Conservation (phyloP, 2,888 invertebrate genomes). For the Cosmorhoe ocellata region DNA sequence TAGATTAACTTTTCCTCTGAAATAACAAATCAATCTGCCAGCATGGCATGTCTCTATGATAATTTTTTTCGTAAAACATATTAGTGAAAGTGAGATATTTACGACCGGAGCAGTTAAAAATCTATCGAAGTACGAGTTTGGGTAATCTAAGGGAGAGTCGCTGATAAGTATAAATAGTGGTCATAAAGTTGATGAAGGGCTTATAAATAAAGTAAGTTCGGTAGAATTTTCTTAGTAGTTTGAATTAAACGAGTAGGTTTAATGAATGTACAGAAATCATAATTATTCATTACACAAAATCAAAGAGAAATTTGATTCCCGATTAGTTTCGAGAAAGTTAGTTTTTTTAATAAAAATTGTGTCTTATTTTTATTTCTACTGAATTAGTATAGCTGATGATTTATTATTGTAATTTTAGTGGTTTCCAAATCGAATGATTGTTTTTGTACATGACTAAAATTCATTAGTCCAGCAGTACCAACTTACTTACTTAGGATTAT, state of each 20-base stretch:
- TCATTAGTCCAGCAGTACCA: too few relatives aligned
- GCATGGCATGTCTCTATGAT: constrained; percentile 21
- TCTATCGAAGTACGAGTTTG: constrained; percentile 44
- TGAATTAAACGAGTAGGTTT: constrained; percentile 46
- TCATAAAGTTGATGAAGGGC: constrained; percentile 68
- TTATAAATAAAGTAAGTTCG: constrained; percentile 60
- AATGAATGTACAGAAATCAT: constrained; percentile 48
- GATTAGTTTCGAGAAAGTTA: constrained; percentile 27
- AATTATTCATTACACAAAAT: constrained; percentile 40
- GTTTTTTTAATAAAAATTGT: constrained; percentile 12
- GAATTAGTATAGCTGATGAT: too few relatives aligned
- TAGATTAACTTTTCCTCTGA: constrained; percentile 1
- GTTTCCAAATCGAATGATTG: too few relatives aligned
- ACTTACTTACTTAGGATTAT: too few relatives aligned
- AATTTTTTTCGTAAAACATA: constrained; percentile 36
- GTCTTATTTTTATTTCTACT: too few relatives aligned
- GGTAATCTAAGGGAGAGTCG: constrained; percentile 52
- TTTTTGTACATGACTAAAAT: too few relatives aligned
- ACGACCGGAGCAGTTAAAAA: constrained; percentile 51
- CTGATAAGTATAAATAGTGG: constrained; percentile 44
- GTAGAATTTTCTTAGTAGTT: constrained; percentile 59
- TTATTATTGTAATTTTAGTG: too few relatives aligned
- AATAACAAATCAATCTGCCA: constrained; percentile 21
- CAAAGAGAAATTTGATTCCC: constrained; percentile 26
- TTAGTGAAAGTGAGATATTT: constrained; percentile 62